Conservation (phyloP, 2,797 vertebrate species). For the Microhierax caerulescens region DNA sequence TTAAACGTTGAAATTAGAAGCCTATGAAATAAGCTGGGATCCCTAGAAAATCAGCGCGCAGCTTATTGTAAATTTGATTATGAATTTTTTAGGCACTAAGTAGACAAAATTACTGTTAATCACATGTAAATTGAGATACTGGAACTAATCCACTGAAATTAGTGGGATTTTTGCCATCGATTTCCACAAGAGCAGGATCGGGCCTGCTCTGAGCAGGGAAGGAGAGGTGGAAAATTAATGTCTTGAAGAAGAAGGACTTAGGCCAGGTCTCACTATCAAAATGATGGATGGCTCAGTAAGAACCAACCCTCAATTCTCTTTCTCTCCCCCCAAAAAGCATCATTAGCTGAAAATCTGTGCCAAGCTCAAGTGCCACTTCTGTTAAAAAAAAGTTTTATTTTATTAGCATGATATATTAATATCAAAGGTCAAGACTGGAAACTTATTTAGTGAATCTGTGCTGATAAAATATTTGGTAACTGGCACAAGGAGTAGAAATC, state of each 20-base stretch:
- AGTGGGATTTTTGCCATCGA: conserved; percentile 56
- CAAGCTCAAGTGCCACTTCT: background rate
- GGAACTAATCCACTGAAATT: conserved; percentile 65
- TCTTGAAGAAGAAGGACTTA: conserved; percentile 33
- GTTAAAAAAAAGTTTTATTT: background rate
- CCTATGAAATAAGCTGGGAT: conserved; percentile 47
- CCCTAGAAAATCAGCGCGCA: conserved; percentile 40
- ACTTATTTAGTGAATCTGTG: background rate
- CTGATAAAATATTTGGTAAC: background rate
- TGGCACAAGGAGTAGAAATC: background rate
- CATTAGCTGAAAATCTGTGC: conserved; percentile 15
- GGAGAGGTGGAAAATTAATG: conserved; percentile 8
- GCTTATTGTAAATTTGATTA: conserved; percentile 67
- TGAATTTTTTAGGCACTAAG: conserved; percentile 56
- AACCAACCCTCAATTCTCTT: background rate
- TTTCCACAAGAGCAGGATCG: conserved; percentile 12
- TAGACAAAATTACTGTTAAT: conserved; percentile 62
- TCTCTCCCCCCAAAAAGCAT: background rate
- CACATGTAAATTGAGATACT: conserved; percentile 63
- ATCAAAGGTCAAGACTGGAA: background rate
- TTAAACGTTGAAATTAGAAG: conserved; percentile 55
- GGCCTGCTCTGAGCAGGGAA: background rate
- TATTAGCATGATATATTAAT: background rate
- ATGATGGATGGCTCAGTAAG: conserved; percentile 12
- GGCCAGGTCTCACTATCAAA: conserved; percentile 27